phyloP scores from a whole-genome alignment of 2,797 vertebrate species.

The Odontamblyopus rebecca region DNA sequence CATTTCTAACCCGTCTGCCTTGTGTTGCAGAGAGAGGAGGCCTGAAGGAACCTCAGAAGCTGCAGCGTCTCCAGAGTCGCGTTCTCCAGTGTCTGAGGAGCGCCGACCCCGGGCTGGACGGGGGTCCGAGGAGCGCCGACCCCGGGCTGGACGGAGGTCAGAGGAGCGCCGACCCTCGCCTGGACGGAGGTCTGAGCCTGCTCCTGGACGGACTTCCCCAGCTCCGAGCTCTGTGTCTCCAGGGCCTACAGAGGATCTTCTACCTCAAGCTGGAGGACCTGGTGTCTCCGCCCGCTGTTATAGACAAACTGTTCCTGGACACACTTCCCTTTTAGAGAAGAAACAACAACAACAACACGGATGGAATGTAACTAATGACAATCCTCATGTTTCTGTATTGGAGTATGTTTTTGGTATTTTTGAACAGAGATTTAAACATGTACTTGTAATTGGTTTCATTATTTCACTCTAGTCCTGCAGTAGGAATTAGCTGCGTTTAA shows the following conservation, averaged over 20 bases:
- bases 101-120: slow-evolving; percentile 83
- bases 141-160: slow-evolving; percentile 92
- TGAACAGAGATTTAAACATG: too few relatives aligned
- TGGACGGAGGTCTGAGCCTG: slow-evolving; percentile 85
- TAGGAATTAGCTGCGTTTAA: too few relatives aligned
- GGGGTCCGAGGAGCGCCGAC: slow-evolving; percentile 73
- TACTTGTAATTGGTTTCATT: too few relatives aligned
- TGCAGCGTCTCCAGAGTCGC: slow-evolving; percentile 93
- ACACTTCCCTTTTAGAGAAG: slow-evolving; percentile 91
- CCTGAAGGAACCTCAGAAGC: slow-evolving; percentile 90
- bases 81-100: slow-evolving; percentile 92
- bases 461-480: too few relatives aligned
- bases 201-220: slow-evolving; percentile 95
- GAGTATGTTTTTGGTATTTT: too few relatives aligned
- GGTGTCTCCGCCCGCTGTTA: slow-evolving; percentile 94
- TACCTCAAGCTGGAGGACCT: slow-evolving; percentile 98
- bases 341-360: neutral
- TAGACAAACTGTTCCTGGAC: slow-evolving; percentile 97
- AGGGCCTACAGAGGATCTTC: slow-evolving; percentile 98
- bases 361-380: too few relatives aligned
- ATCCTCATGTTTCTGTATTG: too few relatives aligned
- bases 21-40: slow-evolving; percentile 88
- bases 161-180: slow-evolving; percentile 86
- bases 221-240: slow-evolving; percentile 93
- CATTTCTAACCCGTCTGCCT: neutral